A percentile compares a stretch with the other conserved stretches of the same genome.
Evolutionary conservation across 2,113 vertebrate genomes (phyloP).

Genomic region (Mormoops blainvillei): DNA sequence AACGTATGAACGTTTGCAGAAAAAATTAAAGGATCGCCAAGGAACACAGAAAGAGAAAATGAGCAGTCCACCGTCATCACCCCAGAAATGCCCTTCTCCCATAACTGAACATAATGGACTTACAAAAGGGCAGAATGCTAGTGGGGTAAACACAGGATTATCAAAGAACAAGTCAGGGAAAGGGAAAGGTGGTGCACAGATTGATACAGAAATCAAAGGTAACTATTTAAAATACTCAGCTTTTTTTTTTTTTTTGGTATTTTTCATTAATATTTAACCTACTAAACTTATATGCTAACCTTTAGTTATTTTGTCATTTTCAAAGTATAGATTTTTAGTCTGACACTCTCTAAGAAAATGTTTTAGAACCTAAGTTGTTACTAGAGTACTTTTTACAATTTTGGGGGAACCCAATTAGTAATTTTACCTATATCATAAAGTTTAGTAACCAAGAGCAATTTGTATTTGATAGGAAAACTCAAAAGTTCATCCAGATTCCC

Average conservation of each 20-base stretch:
- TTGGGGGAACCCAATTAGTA: background rate
- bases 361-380: background rate
- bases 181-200: constrained; percentile 82
- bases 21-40: constrained; percentile 95
- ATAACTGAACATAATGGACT: constrained; percentile 89
- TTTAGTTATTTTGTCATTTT: background rate
- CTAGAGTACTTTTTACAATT: background rate
- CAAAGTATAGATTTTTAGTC: background rate
- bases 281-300: background rate
- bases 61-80: constrained; percentile 90
- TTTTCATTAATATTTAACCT: constrained; percentile 21
- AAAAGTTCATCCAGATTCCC: background rate
- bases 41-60: constrained; percentile 90
- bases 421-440: background rate
- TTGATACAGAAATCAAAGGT: constrained; percentile 79
- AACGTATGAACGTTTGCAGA: constrained; percentile 95
- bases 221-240: constrained; percentile 40
- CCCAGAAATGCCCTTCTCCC: constrained; percentile 89
- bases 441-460: constrained; percentile 25
- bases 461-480: background rate
- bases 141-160: constrained; percentile 76
- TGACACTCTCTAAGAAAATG: background rate
- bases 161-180: constrained; percentile 82
- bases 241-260: background rate
- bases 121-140: constrained; percentile 80